phyloP scores from a whole-genome alignment of 2,797 vertebrate genomes.

The Darevskia mixta region DNA sequence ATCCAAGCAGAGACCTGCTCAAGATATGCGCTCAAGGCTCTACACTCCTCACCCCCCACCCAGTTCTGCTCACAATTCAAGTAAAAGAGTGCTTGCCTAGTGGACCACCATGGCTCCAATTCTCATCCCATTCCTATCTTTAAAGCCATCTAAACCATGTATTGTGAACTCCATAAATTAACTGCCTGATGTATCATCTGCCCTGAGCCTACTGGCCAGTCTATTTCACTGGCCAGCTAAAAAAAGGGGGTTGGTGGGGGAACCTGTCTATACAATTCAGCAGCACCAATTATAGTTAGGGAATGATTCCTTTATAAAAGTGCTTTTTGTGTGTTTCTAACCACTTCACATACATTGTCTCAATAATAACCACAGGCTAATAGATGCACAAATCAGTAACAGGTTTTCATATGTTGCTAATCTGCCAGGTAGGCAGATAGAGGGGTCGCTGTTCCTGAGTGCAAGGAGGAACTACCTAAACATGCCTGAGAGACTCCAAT shows the following conservation, averaged over 20 bases:
- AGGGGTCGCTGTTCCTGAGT: slow-evolving; percentile 31
- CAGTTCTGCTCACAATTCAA: neutral
- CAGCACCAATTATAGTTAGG: neutral
- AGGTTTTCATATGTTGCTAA: slow-evolving; percentile 30
- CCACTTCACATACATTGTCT: neutral
- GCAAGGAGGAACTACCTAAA: slow-evolving; percentile 50
- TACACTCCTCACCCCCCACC: too few species aligned
- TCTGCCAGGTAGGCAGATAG: slow-evolving; percentile 49
- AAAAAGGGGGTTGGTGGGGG: too few species aligned
- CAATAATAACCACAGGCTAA: slow-evolving; percentile 22
- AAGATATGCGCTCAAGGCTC: neutral
- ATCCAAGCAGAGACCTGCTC: neutral
- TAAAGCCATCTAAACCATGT: neutral
- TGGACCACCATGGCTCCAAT: too few species aligned
- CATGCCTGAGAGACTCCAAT: slow-evolving; percentile 49
- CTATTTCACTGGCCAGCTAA: neutral
- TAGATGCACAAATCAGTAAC: slow-evolving; percentile 57
- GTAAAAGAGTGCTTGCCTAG: too few species aligned
- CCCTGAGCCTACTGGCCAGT: neutral
- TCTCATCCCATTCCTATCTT: neutral
- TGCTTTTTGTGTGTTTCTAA: neutral
- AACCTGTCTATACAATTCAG: neutral
- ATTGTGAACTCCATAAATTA: neutral
- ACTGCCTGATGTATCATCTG: too few species aligned
- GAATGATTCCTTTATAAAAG: neutral